Conservation (phyloP, 2,113 vertebrate genomes). For the Passer montanus region DNA sequence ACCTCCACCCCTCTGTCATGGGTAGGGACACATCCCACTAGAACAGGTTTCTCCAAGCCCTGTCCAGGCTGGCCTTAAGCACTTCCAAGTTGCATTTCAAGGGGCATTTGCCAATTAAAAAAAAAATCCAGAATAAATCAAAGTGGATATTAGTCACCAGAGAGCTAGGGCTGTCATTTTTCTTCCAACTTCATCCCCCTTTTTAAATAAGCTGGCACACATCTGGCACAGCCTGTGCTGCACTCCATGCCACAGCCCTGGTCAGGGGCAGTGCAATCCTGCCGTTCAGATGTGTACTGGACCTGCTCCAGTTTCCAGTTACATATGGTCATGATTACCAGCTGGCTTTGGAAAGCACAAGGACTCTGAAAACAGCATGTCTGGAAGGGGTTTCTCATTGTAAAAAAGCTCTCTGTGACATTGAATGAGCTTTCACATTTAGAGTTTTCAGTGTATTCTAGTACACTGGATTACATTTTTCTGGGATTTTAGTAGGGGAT, state of each 20-base stretch:
- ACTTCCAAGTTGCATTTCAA: not conserved
- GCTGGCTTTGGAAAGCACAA: not conserved
- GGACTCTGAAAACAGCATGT: rapidly evolving
- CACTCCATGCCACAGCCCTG: not conserved
- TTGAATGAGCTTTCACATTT: rapidly evolving
- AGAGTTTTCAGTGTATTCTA: not conserved
- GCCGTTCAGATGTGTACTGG: not conserved
- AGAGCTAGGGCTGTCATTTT: not conserved
- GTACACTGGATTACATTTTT: not conserved
- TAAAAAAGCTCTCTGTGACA: not conserved
- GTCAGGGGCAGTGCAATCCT: not conserved
- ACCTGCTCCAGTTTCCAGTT: not conserved
- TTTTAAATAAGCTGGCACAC: not conserved
- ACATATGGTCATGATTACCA: not conserved
- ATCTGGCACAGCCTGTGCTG: not conserved
- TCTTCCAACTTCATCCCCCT: not conserved
- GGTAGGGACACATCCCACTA: not conserved
- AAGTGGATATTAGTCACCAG: not conserved
- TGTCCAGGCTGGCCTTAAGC: not conserved
- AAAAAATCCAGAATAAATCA: not conserved
- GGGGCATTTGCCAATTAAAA: not conserved
- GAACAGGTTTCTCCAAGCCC: not conserved
- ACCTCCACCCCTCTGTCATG: not conserved
- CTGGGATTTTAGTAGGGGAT: not conserved
- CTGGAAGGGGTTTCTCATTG: not conserved